Evolutionary conservation across 2,888 invertebrate species (phyloP).

Genomic region (Scelioninae gen. 1): DNA sequence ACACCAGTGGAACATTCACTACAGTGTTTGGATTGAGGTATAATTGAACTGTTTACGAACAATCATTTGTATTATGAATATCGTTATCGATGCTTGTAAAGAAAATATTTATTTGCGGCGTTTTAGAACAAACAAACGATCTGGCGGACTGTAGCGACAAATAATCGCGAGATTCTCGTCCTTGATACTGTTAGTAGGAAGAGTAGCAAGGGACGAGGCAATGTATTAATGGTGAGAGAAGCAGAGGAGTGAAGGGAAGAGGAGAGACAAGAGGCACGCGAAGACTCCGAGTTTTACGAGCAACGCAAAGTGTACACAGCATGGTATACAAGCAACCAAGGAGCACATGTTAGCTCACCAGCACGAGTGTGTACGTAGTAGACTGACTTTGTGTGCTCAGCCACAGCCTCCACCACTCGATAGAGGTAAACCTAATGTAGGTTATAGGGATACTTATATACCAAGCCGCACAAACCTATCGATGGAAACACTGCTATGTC

Average conservation of each 20-base stretch:
- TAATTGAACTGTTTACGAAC: neutral
- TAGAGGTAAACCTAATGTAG: slow-evolving; percentile 34
- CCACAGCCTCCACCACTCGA: slow-evolving; percentile 50
- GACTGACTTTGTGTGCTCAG: slow-evolving; percentile 63
- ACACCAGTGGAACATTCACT: neutral
- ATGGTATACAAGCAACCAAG: slow-evolving; percentile 74
- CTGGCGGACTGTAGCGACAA: slow-evolving; percentile 19
- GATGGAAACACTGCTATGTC: slow-evolving; percentile 30
- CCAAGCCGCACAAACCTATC: slow-evolving; percentile 30
- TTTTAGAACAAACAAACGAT: slow-evolving; percentile 29
- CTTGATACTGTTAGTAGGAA: neutral
- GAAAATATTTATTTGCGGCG: slow-evolving; percentile 33
- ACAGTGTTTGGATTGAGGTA: neutral
- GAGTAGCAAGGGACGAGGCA: neutral
- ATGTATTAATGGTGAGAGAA: slow-evolving; percentile 30
- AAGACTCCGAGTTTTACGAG: slow-evolving; percentile 56
- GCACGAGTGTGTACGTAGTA: slow-evolving; percentile 52
- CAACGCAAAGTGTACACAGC: slow-evolving; percentile 54
- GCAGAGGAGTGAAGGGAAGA: neutral
- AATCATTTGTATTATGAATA: slow-evolving; percentile 37
- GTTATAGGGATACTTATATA: slow-evolving; percentile 47
- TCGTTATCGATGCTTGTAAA: slow-evolving; percentile 21
- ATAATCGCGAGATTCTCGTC: slow-evolving; percentile 23
- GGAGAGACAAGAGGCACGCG: slow-evolving; percentile 31
- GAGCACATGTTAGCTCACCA: slow-evolving; percentile 66